A percentile compares a stretch with the other conserved stretches of the same genome.
phyloP scores from a whole-genome alignment of 1,140 invertebrate genomes.

The Rhagoletis pomonella region DNA sequence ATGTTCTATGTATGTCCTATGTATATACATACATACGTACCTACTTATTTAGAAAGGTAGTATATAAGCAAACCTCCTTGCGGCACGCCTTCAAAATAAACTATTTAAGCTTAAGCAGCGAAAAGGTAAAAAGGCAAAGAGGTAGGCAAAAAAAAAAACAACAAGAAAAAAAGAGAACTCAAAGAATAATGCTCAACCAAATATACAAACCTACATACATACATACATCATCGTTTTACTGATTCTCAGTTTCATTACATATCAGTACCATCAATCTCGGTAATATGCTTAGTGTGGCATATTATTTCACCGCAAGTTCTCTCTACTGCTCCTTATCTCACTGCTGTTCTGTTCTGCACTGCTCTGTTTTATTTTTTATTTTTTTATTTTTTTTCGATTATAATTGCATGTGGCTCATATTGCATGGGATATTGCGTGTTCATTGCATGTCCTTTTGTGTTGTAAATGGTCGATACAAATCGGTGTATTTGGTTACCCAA shows the following conservation, averaged over 20 bases:
- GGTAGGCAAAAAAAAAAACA: not conserved
- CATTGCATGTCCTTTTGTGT: not conserved
- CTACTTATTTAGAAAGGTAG: no score
- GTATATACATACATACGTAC: no score
- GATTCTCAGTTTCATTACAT: constrained; percentile 45
- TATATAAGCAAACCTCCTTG: constrained; percentile 34
- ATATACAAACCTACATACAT: not conserved
- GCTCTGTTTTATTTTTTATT: not conserved
- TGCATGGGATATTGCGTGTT: not conserved
- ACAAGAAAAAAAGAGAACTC: not conserved
- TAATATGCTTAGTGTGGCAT: constrained; percentile 49
- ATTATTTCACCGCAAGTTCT: constrained; percentile 49
- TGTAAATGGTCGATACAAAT: constrained; percentile 11
- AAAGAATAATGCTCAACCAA: not conserved
- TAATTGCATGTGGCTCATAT: constrained; percentile 43
- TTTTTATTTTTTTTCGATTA: not conserved
- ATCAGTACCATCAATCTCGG: constrained; percentile 41
- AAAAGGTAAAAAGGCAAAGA: constrained; percentile 30
- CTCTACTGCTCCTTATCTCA: constrained; percentile 20
- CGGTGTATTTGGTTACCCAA: constrained; percentile 46
- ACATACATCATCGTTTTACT: not conserved
- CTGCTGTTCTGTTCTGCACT: not conserved
- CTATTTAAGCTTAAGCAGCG: not conserved
- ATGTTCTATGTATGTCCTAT: not conserved
- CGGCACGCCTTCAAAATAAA: constrained; percentile 37